Conservation (phyloP, 2,113 vertebrate genomes). For the Pluvianellus socialis region DNA sequence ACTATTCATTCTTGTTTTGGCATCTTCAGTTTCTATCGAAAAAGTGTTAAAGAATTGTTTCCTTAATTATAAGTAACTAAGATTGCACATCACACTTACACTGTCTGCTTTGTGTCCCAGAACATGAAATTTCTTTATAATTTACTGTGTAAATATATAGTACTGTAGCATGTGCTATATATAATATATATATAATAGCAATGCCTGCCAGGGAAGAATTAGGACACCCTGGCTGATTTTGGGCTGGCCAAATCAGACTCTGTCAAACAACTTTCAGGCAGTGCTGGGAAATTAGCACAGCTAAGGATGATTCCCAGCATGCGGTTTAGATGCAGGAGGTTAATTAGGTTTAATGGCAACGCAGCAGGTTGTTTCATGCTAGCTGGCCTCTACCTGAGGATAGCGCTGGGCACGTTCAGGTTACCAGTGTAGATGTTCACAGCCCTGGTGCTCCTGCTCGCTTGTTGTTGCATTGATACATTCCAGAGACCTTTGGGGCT, state of each 20-base stretch:
- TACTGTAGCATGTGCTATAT: neutral
- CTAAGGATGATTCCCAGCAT: neutral
- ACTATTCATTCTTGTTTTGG: neutral
- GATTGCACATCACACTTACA: neutral
- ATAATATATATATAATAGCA: neutral
- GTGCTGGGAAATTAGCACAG: neutral
- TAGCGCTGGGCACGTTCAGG: neutral
- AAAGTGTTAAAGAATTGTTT: neutral
- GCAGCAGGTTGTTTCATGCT: neutral
- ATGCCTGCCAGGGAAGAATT: neutral
- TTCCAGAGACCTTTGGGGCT: neutral
- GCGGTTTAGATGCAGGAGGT: neutral
- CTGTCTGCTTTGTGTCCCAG: neutral
- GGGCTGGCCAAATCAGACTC: neutral
- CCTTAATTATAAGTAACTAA: neutral
- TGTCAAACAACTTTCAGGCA: neutral
- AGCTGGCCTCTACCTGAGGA: neutral
- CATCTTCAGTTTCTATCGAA: neutral
- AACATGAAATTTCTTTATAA: neutral
- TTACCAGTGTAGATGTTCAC: no score
- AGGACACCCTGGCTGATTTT: neutral
- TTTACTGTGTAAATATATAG: neutral
- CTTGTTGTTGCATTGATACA: rapidly evolving
- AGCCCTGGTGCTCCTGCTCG: neutral
- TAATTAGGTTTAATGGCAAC: neutral